These are phyloP conservation scores for Protomyctophum bolini DNA, from an alignment of 2,113 vertebrate species.

Conservation along the genomic window DNA sequence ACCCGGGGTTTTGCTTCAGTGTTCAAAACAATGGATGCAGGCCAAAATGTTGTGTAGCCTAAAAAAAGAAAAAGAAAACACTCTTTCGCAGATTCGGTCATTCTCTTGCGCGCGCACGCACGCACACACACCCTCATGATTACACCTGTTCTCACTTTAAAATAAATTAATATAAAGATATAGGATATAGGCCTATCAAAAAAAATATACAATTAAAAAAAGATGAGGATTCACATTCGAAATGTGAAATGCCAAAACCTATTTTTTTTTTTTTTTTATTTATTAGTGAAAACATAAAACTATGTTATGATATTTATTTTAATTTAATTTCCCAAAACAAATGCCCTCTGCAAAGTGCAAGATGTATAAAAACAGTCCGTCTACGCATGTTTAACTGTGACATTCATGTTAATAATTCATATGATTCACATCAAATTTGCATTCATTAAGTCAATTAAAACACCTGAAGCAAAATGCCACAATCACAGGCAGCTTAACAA, in stretches of 20 bases:
- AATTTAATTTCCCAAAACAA: constrained; percentile 1
- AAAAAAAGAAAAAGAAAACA: no score
- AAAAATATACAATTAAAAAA: not conserved
- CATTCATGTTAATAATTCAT: constrained; percentile 11
- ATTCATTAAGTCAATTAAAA: not conserved
- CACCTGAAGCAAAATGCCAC: not conserved
- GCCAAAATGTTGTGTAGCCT: no score
- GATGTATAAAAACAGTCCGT: not conserved
- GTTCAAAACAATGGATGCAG: no score
- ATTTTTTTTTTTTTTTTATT: constrained; percentile 33
- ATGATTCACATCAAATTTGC: not conserved
- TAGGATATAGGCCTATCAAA: not conserved
- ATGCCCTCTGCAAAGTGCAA: constrained; percentile 6
- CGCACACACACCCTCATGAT: no score
- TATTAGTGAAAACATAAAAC: constrained; percentile 16
- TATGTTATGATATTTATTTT: not conserved
- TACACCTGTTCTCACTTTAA: not conserved
- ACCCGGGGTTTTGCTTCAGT: no score
- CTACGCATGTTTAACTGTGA: not conserved
- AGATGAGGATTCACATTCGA: constrained; percentile 8
- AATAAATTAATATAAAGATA: not conserved
- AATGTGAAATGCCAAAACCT: not conserved
- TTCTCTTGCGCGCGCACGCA: no score
- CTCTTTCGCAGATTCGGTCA: no score
- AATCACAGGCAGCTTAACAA: not conserved